Evolutionary conservation across 2,797 vertebrate genomes (phyloP).

Genomic region (Paramormyrops hopkinsi): DNA sequence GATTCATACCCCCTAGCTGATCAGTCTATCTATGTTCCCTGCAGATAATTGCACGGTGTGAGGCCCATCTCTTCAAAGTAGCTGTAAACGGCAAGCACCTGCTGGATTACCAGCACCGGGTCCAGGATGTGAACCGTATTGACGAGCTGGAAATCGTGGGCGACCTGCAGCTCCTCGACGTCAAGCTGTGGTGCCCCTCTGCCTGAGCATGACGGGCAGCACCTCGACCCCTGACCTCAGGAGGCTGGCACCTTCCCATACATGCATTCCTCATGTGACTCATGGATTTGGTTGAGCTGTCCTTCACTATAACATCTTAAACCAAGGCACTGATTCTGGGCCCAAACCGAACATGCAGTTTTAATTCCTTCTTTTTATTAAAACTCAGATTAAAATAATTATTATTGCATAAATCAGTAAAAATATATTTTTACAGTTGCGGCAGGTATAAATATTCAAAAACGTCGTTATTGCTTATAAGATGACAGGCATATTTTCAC

Average conservation of each 20-base stretch:
- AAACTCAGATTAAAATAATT: neutral
- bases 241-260: neutral
- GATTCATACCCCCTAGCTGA: neutral
- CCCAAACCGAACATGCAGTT: neutral
- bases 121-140: constrained; percentile 72
- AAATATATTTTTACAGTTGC: neutral
- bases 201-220: neutral
- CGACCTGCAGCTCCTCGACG: constrained; percentile 66
- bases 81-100: constrained; percentile 78
- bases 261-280: neutral
- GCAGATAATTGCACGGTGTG: constrained; percentile 79
- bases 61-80: constrained; percentile 68
- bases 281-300: neutral
- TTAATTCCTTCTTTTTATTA: neutral
- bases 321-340: neutral
- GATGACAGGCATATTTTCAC: neutral
- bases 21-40: neutral
- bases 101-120: constrained; percentile 78
- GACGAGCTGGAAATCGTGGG: constrained; percentile 63
- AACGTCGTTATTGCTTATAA: neutral
- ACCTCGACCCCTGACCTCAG: neutral
- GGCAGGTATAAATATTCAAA: neutral
- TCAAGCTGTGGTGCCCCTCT: constrained; percentile 63
- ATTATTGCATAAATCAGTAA: neutral
- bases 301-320: constrained; percentile 7